Percentiles rank a stretch among this genome's conserved stretches.
These are phyloP conservation scores for Squalus acanthias DNA, from an alignment of 2,797 vertebrate species.

Conservation along the genomic window DNA sequence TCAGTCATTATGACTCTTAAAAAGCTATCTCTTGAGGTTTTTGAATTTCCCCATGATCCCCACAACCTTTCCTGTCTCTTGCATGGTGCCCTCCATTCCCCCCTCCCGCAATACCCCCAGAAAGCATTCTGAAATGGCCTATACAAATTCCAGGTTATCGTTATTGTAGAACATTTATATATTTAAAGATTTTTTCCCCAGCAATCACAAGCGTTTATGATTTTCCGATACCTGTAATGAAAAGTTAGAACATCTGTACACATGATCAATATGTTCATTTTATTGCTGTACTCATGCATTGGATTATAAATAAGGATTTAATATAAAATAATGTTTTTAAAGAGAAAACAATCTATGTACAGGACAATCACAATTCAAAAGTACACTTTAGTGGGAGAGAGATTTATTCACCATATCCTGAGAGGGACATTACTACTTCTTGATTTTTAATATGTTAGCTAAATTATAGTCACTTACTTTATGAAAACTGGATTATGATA, in stretches of 20 bases:
- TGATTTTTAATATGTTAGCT: background rate
- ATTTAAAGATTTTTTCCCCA: slow-evolving; percentile 20
- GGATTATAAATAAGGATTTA: slow-evolving; percentile 11
- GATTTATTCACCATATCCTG: background rate
- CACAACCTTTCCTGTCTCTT: background rate
- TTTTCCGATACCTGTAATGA: background rate
- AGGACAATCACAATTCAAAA: background rate
- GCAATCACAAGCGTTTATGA: background rate
- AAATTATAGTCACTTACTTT: background rate
- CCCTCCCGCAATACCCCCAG: background rate
- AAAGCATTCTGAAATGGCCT: background rate
- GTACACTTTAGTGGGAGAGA: background rate
- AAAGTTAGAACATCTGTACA: slow-evolving; percentile 3
- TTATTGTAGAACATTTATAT: background rate
- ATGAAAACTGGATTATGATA: background rate
- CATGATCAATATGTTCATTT: slow-evolving; percentile 24
- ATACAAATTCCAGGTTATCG: background rate
- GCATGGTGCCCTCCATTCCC: background rate
- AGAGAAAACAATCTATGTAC: background rate
- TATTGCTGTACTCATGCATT: background rate
- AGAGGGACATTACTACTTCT: background rate
- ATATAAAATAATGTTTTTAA: slow-evolving; percentile 12
- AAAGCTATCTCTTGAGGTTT: background rate
- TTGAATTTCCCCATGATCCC: background rate
- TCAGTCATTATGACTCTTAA: background rate